phyloP scores from a whole-genome alignment of 1,140 invertebrate genomes.

The Riptortus pedestris region DNA sequence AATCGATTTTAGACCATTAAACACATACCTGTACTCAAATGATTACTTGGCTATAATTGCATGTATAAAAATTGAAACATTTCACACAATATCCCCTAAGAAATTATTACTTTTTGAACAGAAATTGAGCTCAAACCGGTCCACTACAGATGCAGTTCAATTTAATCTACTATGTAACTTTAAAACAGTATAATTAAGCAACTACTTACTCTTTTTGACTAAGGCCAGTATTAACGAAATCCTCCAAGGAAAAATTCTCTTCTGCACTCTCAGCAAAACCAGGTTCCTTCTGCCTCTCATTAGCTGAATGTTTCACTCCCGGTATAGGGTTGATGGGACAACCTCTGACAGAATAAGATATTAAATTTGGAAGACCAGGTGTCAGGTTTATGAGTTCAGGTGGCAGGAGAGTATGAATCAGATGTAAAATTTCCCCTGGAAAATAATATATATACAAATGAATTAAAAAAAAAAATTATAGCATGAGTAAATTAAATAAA shows the following conservation, averaged over 20 bases:
- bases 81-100: too few species aligned
- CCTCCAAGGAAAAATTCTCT: neutral
- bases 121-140: too few species aligned
- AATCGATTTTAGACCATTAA: too few species aligned
- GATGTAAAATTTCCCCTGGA: constrained; percentile 65
- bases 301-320: neutral
- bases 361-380: constrained; percentile 66
- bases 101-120: too few species aligned
- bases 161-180: too few species aligned
- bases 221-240: neutral
- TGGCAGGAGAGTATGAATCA: constrained; percentile 73
- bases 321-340: constrained; percentile 31
- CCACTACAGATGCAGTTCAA: too few species aligned
- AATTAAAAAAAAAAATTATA: neutral
- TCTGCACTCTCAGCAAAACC: neutral
- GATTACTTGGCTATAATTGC: too few species aligned
- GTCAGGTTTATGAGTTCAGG: constrained; percentile 70
- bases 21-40: too few species aligned
- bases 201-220: neutral
- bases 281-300: neutral
- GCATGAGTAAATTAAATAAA: neutral
- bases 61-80: too few species aligned
- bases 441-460: constrained; percentile 16
- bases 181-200: constrained; percentile 6
- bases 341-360: constrained; percentile 64